A percentile compares a stretch with the other conserved stretches of the same genome.
phyloP scores from a whole-genome alignment of 2,888 invertebrate species.

The Macaria notata region DNA sequence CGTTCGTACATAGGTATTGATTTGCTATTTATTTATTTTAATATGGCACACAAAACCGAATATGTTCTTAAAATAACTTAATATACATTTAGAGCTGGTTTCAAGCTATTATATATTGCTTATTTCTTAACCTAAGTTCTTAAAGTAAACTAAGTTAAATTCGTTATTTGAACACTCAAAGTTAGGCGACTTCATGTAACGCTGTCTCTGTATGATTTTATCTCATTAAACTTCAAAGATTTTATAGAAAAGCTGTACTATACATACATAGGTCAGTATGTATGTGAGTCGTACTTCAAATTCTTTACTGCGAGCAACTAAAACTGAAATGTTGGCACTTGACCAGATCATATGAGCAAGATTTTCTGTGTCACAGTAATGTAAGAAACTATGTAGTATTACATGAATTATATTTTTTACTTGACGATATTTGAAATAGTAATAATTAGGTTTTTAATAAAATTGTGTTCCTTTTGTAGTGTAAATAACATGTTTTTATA shows the following conservation, averaged over 20 bases:
- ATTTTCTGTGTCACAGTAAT: conserved; percentile 15
- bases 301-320: conserved; percentile 12
- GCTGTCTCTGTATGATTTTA: conserved; percentile 18
- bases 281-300: conserved; percentile 13
- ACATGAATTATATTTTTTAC: too few relatives aligned
- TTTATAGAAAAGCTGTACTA: conserved; percentile 6
- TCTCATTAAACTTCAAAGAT: conserved; percentile 18
- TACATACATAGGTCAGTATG: conserved; percentile 11
- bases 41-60: too few relatives aligned
- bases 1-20: too few relatives aligned
- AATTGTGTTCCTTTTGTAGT: too few relatives aligned
- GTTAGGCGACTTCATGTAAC: conserved; percentile 5
- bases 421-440: too few relatives aligned
- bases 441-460: too few relatives aligned
- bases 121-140: too few relatives aligned
- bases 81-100: too few relatives aligned
- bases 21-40: too few relatives aligned
- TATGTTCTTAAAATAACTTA: too few relatives aligned
- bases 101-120: too few relatives aligned
- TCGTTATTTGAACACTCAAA: conserved; percentile 6
- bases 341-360: conserved; percentile 23
- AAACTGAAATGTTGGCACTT: conserved; percentile 23
- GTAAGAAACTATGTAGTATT: background rate
- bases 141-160: conserved; percentile 8
- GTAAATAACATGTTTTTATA: too few relatives aligned